phyloP scores from a whole-genome alignment of 2,113 vertebrate genomes.

The Hydropotes inermis region DNA sequence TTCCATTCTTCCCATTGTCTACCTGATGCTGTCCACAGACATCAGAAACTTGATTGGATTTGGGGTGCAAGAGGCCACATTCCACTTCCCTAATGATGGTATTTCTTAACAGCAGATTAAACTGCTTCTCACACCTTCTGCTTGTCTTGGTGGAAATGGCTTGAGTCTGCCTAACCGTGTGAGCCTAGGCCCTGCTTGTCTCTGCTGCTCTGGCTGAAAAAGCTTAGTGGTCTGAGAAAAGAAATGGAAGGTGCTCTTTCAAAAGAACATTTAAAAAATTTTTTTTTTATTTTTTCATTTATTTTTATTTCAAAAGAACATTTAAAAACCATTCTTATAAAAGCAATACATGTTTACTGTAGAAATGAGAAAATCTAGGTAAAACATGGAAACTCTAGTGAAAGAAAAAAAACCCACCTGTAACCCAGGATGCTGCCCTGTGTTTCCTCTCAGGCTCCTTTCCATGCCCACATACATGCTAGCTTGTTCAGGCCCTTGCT shows the following conservation, averaged over 20 bases:
- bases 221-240: background rate
- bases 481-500: background rate
- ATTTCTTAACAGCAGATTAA: background rate
- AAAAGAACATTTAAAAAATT: background rate
- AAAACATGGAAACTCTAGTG: background rate
- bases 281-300: no score
- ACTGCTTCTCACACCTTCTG: background rate
- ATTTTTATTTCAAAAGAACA: background rate
- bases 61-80: background rate
- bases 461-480: fast-evolving
- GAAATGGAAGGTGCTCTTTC: background rate
- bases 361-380: background rate
- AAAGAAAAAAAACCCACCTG: background rate
- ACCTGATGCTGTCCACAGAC: background rate
- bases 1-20: background rate
- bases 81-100: background rate
- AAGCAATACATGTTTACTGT: background rate
- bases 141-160: background rate
- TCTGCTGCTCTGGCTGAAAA: background rate
- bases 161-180: background rate
- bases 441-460: background rate
- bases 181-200: background rate
- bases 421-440: fast-evolving
- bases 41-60: background rate
- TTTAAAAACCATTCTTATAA: background rate